A percentile compares a stretch with the other conserved stretches of the same genome.
These are phyloP conservation scores for Calypte anna DNA, from an alignment of 2,113 vertebrate species.

Conservation along the genomic window DNA sequence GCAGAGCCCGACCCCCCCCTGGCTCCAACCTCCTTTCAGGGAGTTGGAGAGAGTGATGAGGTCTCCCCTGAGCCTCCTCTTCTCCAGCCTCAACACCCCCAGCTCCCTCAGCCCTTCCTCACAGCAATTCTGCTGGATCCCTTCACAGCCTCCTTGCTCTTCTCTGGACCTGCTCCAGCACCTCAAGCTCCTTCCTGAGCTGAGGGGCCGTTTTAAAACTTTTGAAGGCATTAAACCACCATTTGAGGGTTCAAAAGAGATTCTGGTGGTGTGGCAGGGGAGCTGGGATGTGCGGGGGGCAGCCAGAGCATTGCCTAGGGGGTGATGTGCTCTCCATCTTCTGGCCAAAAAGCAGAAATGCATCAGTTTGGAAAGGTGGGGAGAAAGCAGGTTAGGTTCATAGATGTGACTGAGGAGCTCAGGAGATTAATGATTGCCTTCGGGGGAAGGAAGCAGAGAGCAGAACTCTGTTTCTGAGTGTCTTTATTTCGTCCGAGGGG, in stretches of 20 bases:
- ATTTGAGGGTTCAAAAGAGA: conserved; percentile 10
- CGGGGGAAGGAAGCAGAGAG: neutral
- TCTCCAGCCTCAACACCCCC: no score
- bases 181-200: no score
- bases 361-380: neutral
- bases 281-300: neutral
- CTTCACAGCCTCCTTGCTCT: no score
- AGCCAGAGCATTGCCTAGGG: neutral
- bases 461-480: neutral
- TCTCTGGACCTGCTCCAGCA: no score
- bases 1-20: no score
- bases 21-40: no score
- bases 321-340: conserved; percentile 45
- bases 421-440: neutral
- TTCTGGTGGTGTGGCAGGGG: neutral
- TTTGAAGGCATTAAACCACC: neutral
- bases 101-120: no score
- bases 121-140: no score
- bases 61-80: no score
- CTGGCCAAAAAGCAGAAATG: conserved; percentile 34
- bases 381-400: neutral
- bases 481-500: neutral
- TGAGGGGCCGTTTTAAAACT: neutral
- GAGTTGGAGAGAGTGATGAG: no score
- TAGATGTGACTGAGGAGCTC: neutral